These are phyloP conservation scores for Sipha maydis DNA, from an alignment of 2,888 invertebrate species.

Conservation along the genomic window DNA sequence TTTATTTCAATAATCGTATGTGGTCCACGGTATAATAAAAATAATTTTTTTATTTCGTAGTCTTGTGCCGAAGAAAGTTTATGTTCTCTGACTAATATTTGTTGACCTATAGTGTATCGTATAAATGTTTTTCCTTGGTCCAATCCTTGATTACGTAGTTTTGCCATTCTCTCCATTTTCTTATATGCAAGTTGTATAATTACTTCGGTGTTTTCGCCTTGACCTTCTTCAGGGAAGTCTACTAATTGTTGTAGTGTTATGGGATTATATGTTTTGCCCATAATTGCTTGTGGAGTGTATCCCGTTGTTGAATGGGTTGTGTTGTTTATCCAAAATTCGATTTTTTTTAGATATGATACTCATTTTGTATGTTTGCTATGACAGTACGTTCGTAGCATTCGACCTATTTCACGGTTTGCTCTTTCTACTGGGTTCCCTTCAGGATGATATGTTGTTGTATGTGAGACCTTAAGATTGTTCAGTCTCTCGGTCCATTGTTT, in stretches of 20 bases:
- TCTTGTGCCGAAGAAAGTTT: neutral
- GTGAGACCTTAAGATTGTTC: neutral
- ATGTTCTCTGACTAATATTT: neutral
- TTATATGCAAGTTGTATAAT: too few species aligned
- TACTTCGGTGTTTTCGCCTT: neutral
- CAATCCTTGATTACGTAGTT: neutral
- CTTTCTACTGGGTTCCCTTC: constrained; percentile 22
- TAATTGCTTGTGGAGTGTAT: neutral
- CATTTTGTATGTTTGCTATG: constrained; percentile 1
- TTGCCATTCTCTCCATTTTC: too few species aligned
- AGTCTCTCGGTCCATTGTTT: neutral
- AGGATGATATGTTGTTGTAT: neutral
- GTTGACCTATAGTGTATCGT: neutral
- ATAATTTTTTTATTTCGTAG: neutral
- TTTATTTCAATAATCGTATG: too few species aligned
- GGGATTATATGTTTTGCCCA: neutral
- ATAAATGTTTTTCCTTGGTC: neutral
- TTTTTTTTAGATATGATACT: neutral
- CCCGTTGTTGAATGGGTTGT: neutral
- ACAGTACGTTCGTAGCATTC: neutral
- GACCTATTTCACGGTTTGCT: neutral
- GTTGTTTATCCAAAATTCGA: constrained; percentile 7
- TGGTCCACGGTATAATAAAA: neutral
- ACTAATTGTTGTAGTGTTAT: neutral
- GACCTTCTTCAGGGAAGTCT: neutral